A percentile compares a stretch with the other conserved stretches of the same genome.
Evolutionary conservation across 2,888 invertebrate species (phyloP).

Genomic region (Spilosoma lubricipeda): DNA sequence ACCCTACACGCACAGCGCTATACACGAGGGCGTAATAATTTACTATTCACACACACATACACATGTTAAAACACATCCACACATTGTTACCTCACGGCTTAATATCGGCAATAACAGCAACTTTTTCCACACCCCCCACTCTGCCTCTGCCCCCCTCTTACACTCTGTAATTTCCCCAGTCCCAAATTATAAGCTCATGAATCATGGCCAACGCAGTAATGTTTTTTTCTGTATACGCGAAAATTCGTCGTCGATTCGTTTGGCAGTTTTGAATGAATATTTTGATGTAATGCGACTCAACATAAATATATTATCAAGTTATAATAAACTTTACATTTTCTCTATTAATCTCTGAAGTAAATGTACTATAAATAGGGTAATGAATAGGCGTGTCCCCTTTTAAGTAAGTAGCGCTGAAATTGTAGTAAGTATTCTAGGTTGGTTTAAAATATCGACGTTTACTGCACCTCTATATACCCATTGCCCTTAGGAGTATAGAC

Average conservation of each 20-base stretch:
- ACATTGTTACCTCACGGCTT: constrained; percentile 57
- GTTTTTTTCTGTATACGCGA: constrained; percentile 32
- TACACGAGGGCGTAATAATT: constrained; percentile 68
- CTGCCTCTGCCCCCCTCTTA: constrained; percentile 50
- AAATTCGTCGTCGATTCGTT: constrained; percentile 40
- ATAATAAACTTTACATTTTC: not conserved
- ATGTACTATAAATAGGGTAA: not conserved
- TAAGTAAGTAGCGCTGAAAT: not conserved
- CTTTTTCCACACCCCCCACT: constrained; percentile 31
- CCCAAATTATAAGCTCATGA: constrained; percentile 75
- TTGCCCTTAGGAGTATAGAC: too few relatives aligned
- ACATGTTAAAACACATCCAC: constrained; percentile 30
- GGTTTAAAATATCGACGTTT: too few relatives aligned
- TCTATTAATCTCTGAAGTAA: not conserved
- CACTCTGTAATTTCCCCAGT: constrained; percentile 64
- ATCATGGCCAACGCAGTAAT: constrained; percentile 62
- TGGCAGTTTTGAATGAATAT: constrained; percentile 46
- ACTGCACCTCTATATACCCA: too few relatives aligned
- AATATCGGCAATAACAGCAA: constrained; percentile 77
- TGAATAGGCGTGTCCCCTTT: too few relatives aligned
- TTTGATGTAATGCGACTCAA: constrained; percentile 31
- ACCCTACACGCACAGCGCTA: constrained; percentile 55
- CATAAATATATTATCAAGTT: constrained; percentile 31
- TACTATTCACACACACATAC: constrained; percentile 63
- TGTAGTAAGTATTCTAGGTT: too few relatives aligned